These are phyloP conservation scores for Corvus cornix DNA, from an alignment of 2,113 vertebrate genomes.

Conservation along the genomic window DNA sequence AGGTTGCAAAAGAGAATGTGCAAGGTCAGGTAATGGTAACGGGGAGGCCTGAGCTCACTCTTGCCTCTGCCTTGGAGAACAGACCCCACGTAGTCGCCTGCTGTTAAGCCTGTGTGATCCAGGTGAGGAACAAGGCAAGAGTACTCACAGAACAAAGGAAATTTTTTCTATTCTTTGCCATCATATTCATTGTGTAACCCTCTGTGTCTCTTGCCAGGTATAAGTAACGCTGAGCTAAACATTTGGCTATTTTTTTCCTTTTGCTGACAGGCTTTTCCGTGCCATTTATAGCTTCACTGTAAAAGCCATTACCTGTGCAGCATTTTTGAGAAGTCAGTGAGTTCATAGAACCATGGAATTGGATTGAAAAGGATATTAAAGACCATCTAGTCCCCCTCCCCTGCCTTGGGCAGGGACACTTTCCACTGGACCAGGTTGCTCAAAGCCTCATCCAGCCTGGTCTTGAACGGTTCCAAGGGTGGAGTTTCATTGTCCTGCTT, in stretches of 20 bases:
- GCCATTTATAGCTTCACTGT: neutral
- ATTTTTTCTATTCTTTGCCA: neutral
- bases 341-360: neutral
- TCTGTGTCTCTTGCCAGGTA: neutral
- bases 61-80: neutral
- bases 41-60: neutral
- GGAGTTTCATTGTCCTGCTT: neutral
- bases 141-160: neutral
- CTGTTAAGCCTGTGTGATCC: neutral
- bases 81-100: neutral
- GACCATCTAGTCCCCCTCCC: neutral
- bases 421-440: neutral
- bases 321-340: neutral
- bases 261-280: neutral
- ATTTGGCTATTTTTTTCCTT: neutral
- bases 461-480: neutral
- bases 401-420: neutral
- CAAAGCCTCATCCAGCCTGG: neutral
- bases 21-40: slow-evolving; percentile 31
- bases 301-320: neutral
- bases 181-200: neutral
- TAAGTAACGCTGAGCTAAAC: neutral
- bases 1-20: neutral
- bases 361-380: neutral
- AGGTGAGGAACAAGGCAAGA: neutral